These are phyloP conservation scores for Columbina picui DNA, from an alignment of 2,113 vertebrate genomes.

Conservation along the genomic window DNA sequence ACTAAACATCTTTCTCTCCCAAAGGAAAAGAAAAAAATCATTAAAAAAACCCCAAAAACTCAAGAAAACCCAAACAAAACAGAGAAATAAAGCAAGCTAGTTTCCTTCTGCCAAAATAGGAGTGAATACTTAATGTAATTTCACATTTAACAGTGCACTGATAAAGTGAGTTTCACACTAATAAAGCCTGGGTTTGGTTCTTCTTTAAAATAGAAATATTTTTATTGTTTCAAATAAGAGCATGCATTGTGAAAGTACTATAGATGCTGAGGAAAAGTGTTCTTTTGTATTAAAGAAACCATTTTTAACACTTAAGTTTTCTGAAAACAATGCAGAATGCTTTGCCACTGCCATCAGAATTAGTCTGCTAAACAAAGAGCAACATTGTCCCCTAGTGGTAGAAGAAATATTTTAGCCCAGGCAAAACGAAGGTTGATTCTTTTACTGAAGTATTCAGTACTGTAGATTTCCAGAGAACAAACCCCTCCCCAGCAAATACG, in stretches of 20 bases:
- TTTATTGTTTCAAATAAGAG: conserved; percentile 16
- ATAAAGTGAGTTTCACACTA: conserved; percentile 35
- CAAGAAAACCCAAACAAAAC: background rate
- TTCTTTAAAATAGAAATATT: conserved; percentile 62
- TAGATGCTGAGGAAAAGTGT: conserved; percentile 34
- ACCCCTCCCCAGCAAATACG: background rate
- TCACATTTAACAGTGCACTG: conserved; percentile 13
- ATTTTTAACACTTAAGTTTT: conserved; percentile 69
- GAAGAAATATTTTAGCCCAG: background rate
- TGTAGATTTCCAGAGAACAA: background rate
- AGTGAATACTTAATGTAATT: background rate
- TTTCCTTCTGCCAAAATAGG: background rate
- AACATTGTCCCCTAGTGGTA: conserved; percentile 75
- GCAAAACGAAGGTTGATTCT: background rate
- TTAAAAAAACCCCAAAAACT: background rate
- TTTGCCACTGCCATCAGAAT: background rate
- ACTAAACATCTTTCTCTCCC: background rate
- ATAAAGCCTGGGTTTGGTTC: conserved; percentile 30
- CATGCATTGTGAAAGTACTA: background rate
- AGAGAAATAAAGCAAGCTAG: background rate
- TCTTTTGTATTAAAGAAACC: conserved; percentile 67
- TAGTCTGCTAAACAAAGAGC: conserved; percentile 43
- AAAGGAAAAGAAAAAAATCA: background rate
- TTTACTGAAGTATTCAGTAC: background rate
- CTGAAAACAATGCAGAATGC: conserved; percentile 66